These are phyloP conservation scores for Stomatorhinus ivindoensis DNA, from an alignment of 2,113 vertebrate genomes.

Conservation along the genomic window DNA sequence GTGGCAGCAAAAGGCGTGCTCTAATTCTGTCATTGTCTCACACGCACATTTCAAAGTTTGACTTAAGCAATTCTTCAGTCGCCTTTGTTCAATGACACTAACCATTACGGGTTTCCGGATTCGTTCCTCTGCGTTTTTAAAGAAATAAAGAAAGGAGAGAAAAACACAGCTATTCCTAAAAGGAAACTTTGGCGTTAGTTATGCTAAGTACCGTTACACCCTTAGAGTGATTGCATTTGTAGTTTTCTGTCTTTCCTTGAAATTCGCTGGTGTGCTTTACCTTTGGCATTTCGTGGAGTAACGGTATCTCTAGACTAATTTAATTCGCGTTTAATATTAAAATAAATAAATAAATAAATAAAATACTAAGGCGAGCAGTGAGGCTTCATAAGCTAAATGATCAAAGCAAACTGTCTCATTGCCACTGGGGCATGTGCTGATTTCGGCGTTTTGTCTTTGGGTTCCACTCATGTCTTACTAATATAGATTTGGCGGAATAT, in stretches of 20 bases:
- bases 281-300: constrained; percentile 45
- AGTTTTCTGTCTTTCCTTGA: constrained; percentile 46
- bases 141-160: constrained; percentile 37
- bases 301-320: constrained; percentile 49
- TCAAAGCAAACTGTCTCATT: constrained; percentile 44
- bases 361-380: constrained; percentile 38
- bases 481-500: constrained; percentile 25
- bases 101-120: constrained; percentile 42
- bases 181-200: constrained; percentile 51
- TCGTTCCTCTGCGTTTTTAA: constrained; percentile 47
- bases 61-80: constrained; percentile 53
- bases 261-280: constrained; percentile 55
- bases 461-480: constrained; percentile 29
- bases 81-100: constrained; percentile 56
- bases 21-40: constrained; percentile 65
- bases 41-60: constrained; percentile 48
- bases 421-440: constrained; percentile 34
- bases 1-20: constrained; percentile 51
- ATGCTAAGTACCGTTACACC: constrained; percentile 57
- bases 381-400: constrained; percentile 42
- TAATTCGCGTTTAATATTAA: constrained; percentile 38
- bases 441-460: constrained; percentile 22
- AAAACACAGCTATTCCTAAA: constrained; percentile 54
- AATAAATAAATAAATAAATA: constrained; percentile 9
- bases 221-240: constrained; percentile 48